Evolutionary conservation across 2,797 vertebrate species (phyloP).

Genomic region (Sebastes steindachneri): DNA sequence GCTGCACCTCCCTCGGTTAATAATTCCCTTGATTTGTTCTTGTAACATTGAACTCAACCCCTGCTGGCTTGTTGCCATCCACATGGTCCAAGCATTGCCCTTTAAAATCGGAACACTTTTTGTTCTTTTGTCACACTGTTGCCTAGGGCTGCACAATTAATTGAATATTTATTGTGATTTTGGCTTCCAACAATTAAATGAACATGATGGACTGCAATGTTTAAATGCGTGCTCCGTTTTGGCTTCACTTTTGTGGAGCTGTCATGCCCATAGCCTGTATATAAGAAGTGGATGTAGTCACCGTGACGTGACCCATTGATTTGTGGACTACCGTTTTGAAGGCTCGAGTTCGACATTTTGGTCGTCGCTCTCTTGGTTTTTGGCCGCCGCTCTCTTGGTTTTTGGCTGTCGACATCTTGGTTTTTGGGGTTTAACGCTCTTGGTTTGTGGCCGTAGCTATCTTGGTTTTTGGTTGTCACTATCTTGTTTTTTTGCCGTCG

Average conservation of each 20-base stretch:
- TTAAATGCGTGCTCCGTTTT: not conserved
- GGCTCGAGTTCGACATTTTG: not conserved
- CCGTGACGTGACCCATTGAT: not conserved
- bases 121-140: not conserved
- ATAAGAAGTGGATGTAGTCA: not conserved
- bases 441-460: not conserved
- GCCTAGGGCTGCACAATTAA: not conserved
- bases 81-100: not conserved
- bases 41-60: slow-evolving; percentile 55
- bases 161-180: not conserved
- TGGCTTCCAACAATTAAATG: not conserved
- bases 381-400: no score
- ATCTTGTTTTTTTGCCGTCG: no score
- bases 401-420: no score
- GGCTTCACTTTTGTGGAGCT: no score
- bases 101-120: not conserved
- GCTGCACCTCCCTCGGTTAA: slow-evolving; percentile 55
- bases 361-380: no score
- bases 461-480: not conserved
- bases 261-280: not conserved
- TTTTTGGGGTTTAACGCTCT: not conserved
- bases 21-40: slow-evolving; percentile 44
- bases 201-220: not conserved
- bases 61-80: slow-evolving; percentile 33
- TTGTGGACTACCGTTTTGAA: not conserved